Evolutionary conservation across 2,113 vertebrate genomes (phyloP), one percentile per base, ranked within the genome.

Genomic region (Cairina moschata): DNA sequence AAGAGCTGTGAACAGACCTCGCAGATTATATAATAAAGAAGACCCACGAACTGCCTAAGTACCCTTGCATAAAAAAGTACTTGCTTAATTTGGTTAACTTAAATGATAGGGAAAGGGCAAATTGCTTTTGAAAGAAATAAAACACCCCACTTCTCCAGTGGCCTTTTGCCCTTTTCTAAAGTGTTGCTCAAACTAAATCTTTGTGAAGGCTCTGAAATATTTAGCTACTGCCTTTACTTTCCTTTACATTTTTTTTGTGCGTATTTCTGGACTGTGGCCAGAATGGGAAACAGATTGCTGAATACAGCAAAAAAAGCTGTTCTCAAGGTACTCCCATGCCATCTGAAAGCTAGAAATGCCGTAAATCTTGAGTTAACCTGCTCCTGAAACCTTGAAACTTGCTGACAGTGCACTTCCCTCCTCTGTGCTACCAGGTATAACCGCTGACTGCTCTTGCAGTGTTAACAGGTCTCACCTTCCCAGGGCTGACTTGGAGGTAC

Each of bases 291-390:
- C 65, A 94, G 60, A 94, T 88, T 95, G 95, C 96, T 97, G 96
- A 97, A 77, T 34, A 68, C 79, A 95, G 94, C 84, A 88, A 72
- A 93, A 96, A 92, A 91, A 92, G 36, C 88, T 73, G 83, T 95
- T 95, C 89, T 95, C 91, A 94, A 94, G 90, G 90, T 93, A 91
- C 88, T 96, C 92, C 79, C 74, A 86, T 58, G 59, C 77, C 83
- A 93, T 94, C 84, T 42, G 67, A 97, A 97, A 93, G 75, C 88
- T 76, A 88, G 88, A 91, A 87, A 79, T 78, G 87, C 65, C 8
- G 25, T 96, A 97, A 97, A 97, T 97, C 93, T 96, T 89, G 25
- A 88, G 91, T 54, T 91, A 93, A 91, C 80, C 63, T 85, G 71
- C 87, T 90, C 79, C 69, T 40, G 56, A 87, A 94, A 90, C 93